Conservation (phyloP, 2,113 vertebrate genomes). For the Saimiri boliviensis region DNA sequence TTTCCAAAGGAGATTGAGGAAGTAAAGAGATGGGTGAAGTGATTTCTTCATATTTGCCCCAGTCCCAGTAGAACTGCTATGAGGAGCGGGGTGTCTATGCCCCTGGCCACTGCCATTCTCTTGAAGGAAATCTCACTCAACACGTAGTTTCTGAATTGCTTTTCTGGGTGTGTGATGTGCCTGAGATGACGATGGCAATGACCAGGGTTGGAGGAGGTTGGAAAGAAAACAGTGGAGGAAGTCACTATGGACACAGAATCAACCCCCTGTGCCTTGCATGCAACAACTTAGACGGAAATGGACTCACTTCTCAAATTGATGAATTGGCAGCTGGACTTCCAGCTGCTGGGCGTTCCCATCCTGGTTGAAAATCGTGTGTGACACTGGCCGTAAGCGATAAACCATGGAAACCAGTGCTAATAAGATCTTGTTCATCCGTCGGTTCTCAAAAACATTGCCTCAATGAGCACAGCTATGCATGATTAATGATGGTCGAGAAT, state of each 20-base stretch:
- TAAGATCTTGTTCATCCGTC: not conserved
- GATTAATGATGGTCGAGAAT: not conserved
- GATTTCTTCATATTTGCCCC: not conserved
- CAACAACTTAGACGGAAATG: slow-evolving; percentile 20
- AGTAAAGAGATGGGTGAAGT: not conserved
- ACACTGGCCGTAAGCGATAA: not conserved
- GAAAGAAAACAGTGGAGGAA: slow-evolving; percentile 18
- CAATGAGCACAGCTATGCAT: not conserved
- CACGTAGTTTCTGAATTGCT: not conserved
- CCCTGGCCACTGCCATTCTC: not conserved
- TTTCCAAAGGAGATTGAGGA: not conserved
- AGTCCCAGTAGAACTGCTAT: not conserved
- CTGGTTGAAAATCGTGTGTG: not conserved
- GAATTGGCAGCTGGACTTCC: not conserved
- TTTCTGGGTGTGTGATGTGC: not conserved
- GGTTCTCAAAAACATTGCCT: not conserved
- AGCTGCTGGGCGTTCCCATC: slow-evolving; percentile 27
- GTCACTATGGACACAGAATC: not conserved
- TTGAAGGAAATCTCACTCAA: not conserved
- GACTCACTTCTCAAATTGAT: not conserved
- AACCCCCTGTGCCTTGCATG: not conserved
- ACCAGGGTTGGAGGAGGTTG: not conserved
- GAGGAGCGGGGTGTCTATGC: not conserved
- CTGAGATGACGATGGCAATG: not conserved
- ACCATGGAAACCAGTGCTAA: not conserved